phyloP scores from a whole-genome alignment of 2,113 vertebrate genomes.

The Tretioscincus oriximinensis region DNA sequence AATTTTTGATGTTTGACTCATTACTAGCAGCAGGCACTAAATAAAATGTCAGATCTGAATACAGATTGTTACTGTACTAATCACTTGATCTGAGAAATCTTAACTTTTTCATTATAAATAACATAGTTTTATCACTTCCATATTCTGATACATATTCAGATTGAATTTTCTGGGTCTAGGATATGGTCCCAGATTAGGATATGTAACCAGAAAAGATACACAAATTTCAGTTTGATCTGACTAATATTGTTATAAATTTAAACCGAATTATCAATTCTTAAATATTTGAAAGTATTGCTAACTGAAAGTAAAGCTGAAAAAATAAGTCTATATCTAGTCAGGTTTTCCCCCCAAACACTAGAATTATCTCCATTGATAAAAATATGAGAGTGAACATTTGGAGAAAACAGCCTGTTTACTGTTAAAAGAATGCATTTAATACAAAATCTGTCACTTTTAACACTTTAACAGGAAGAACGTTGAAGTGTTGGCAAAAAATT shows the following conservation, averaged over 20 bases:
- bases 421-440: conserved; percentile 9
- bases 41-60: too few species aligned
- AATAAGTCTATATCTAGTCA: conserved; percentile 14
- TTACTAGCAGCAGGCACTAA: too few species aligned
- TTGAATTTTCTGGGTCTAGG: too few species aligned
- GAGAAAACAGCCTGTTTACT: conserved; percentile 48
- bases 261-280: neutral
- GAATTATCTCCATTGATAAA: conserved; percentile 1
- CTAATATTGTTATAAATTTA: neutral
- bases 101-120: too few species aligned
- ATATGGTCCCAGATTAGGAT: neutral
- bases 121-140: too few species aligned
- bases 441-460: conserved; percentile 47
- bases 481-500: conserved; percentile 7
- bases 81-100: too few species aligned
- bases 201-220: neutral
- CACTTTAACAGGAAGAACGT: conserved; percentile 6
- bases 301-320: neutral
- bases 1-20: too few species aligned
- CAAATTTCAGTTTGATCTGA: neutral
- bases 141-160: too few species aligned
- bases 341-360: conserved; percentile 13
- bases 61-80: too few species aligned
- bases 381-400: conserved; percentile 35
- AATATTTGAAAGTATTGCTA: neutral